Conservation (phyloP, 2,113 vertebrate genomes). For the Stomatorhinus ivindoensis region DNA sequence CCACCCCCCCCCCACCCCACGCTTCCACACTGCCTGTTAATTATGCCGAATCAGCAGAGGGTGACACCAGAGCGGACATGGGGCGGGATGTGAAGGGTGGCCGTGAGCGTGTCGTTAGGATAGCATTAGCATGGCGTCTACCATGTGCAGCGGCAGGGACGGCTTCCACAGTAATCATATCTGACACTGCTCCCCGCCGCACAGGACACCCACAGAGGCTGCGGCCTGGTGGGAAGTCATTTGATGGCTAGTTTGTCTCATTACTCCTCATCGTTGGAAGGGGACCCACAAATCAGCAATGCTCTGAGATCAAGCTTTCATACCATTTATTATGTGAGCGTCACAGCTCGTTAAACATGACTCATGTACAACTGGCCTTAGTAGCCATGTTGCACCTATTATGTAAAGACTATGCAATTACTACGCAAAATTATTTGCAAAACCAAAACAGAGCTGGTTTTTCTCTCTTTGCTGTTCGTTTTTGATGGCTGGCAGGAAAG, state of each 20-base stretch:
- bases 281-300: background rate
- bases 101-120: too few species aligned
- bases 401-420: background rate
- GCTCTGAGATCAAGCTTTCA: background rate
- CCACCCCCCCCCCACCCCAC: background rate
- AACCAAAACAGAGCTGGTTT: background rate
- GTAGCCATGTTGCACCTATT: background rate
- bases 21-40: background rate
- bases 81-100: background rate
- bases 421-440: background rate
- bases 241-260: conserved; percentile 9
- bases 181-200: background rate
- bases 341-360: background rate
- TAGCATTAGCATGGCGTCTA: background rate
- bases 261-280: background rate
- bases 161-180: background rate
- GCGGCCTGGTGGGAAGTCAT: background rate
- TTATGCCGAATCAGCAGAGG: background rate
- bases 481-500: background rate
- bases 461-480: background rate
- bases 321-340: background rate
- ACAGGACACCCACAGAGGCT: background rate
- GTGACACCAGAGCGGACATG: background rate
- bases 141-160: background rate
- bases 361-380: background rate